Evolutionary conservation across 2,888 invertebrate species (phyloP).

Genomic region (Scaeva pyrastri): DNA sequence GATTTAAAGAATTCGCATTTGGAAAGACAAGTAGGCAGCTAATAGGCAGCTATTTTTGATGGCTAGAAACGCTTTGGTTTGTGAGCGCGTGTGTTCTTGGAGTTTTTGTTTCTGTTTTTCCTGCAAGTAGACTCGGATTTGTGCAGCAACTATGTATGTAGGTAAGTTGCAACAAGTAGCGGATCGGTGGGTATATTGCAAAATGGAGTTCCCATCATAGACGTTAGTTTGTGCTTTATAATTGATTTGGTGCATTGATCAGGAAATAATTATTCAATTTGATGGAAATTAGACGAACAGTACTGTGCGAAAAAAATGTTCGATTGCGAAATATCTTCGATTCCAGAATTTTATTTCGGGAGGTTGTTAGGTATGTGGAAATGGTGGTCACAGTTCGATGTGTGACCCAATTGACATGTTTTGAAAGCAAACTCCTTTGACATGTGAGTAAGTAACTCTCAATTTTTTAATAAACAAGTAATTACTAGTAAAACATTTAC

Average conservation of each 20-base stretch:
- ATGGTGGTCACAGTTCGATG: too few relatives aligned
- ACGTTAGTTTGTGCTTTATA: neutral
- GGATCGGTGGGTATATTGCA: neutral
- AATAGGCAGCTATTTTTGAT: neutral
- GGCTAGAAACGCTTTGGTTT: neutral
- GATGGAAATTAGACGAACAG: slow-evolving; percentile 8
- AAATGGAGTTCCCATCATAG: slow-evolving; percentile 36
- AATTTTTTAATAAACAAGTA: too few relatives aligned
- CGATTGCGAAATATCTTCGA: neutral
- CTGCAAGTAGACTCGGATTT: slow-evolving; percentile 6
- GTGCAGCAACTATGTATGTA: slow-evolving; percentile 16
- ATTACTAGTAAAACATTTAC: too few relatives aligned
- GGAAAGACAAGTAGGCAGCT: neutral
- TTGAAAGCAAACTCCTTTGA: too few relatives aligned
- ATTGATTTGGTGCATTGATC: slow-evolving; percentile 36
- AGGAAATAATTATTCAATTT: slow-evolving; percentile 37
- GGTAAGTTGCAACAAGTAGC: slow-evolving; percentile 24
- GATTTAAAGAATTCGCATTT: slow-evolving; percentile 21
- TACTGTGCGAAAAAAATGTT: neutral
- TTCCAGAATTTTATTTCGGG: too few relatives aligned
- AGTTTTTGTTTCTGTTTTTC: neutral
- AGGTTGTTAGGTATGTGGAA: too few relatives aligned
- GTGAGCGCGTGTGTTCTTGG: slow-evolving; percentile 21
- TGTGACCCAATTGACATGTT: too few relatives aligned
- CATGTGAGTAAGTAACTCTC: too few relatives aligned